Conservation (phyloP, 2,113 vertebrate genomes). For the Mustela nigripes region DNA sequence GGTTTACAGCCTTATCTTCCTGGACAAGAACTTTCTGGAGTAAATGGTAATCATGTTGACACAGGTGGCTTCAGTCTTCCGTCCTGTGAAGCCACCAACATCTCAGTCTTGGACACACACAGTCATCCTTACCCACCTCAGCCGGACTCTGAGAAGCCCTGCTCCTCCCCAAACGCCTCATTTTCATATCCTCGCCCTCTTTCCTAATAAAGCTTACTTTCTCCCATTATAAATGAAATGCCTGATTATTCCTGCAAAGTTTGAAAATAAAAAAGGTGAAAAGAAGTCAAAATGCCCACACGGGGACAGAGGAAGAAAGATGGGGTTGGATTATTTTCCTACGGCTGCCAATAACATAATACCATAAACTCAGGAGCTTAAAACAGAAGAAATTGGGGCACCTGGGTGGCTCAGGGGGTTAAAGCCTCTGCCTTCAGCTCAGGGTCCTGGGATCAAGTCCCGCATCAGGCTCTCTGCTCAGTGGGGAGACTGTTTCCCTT, state of each 20-base stretch:
- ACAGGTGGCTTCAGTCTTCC: background rate
- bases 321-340: background rate
- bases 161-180: background rate
- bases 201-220: background rate
- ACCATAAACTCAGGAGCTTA: background rate
- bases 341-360: background rate
- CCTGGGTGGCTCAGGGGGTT: too few relatives aligned
- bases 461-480: too few relatives aligned
- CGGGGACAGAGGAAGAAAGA: background rate
- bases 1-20: background rate
- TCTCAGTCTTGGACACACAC: background rate
- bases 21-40: background rate
- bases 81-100: background rate
- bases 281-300: background rate
- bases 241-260: background rate
- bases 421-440: too few relatives aligned
- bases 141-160: background rate
- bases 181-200: background rate
- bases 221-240: background rate
- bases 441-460: too few relatives aligned
- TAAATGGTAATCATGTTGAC: background rate
- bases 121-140: background rate
- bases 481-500: too few relatives aligned
- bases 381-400: background rate
- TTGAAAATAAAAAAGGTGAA: background rate